Base-by-base conservation (phyloP, 2,113 vertebrate species). In the Pipra filicauda region DNA sequence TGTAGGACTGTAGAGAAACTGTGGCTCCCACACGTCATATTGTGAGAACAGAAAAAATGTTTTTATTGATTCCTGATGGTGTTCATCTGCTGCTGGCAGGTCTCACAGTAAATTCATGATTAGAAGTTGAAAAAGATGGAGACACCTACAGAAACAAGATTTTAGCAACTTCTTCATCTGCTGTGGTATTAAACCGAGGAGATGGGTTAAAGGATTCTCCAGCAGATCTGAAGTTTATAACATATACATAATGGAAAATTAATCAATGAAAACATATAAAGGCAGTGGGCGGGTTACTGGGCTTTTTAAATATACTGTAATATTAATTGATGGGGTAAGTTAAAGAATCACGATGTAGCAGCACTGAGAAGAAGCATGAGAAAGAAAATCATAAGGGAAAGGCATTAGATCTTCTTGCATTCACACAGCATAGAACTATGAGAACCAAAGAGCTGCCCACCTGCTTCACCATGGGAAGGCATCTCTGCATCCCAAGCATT, bases 1-100 rank as follows among this genome's bases (percentile, higher is more conserved):
- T 62, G 31, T 18, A 41, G 70, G 52, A 67, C 66, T 15, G 49
- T 61, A 66, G 46, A 39, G 66, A n/a, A 51, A 4, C 58, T 39
- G 26, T 59, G 44, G 23, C 48, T 28, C 66, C 62, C 71, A 75
- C 57, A 22, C 27, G 14, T 26, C 2, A 1, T 0, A 0, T 11
- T 26, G 48, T 0, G 3, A 85, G 70, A 73, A 7, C 46, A 85
- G 65, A 19, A 77, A 15, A 66, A 71, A 54, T 28, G 26, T 13
- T 21, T 91, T 70, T 89, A 28, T 75, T 59, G 44, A 71, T 51
- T 75, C 33, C 43, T 62, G 13, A 4, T 39, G 18, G 28, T 64
- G 66, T 54, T 43, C 9, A 21, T 52, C 28, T 75, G 75, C 17
- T 55, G 33, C 33, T 76, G 76, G 37, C 37, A 73, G 27, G 62